A percentile compares a stretch with the other conserved stretches of the same genome.
These are phyloP conservation scores for Labeo rohita DNA, from an alignment of 2,113 vertebrate species.

Conservation along the genomic window DNA sequence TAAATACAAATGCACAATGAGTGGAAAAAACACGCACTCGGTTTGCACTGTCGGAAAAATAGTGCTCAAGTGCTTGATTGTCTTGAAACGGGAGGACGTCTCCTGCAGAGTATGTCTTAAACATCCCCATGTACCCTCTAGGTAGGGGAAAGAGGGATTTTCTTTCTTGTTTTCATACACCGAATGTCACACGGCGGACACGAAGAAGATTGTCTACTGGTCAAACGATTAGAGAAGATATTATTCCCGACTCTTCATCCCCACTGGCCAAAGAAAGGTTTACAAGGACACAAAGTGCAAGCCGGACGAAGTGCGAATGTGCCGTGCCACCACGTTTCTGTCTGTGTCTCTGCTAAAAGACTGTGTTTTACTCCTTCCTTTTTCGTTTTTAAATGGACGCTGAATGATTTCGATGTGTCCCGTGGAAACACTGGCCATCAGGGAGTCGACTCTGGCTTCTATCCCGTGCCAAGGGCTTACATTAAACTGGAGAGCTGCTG, in stretches of 20 bases:
- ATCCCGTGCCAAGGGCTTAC: conserved; percentile 68
- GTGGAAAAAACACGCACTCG: conserved; percentile 44
- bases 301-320: conserved; percentile 16
- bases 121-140: conserved; percentile 48
- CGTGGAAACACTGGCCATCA: conserved; percentile 61
- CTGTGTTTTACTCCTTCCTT: conserved; percentile 37
- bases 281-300: neutral
- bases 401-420: conserved; percentile 46
- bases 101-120: conserved; percentile 61
- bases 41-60: conserved; percentile 66
- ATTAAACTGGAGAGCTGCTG: conserved; percentile 60
- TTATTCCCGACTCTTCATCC: neutral
- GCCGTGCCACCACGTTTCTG: conserved; percentile 21
- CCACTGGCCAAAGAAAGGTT: conserved; percentile 37
- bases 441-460: conserved; percentile 57
- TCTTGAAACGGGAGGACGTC: conserved; percentile 57
- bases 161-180: conserved; percentile 14
- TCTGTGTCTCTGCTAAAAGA: conserved; percentile 34
- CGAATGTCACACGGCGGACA: conserved; percentile 64
- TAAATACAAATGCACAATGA: conserved; percentile 63
- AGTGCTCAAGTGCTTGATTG: conserved; percentile 68
- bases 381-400: conserved; percentile 45
- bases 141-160: conserved; percentile 47
- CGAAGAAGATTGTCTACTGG: conserved; percentile 22
- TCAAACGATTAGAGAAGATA: neutral